A percentile compares a stretch with the other conserved stretches of the same genome.
Evolutionary conservation across 2,113 vertebrate genomes (phyloP).

Genomic region (Jaculus jaculus): DNA sequence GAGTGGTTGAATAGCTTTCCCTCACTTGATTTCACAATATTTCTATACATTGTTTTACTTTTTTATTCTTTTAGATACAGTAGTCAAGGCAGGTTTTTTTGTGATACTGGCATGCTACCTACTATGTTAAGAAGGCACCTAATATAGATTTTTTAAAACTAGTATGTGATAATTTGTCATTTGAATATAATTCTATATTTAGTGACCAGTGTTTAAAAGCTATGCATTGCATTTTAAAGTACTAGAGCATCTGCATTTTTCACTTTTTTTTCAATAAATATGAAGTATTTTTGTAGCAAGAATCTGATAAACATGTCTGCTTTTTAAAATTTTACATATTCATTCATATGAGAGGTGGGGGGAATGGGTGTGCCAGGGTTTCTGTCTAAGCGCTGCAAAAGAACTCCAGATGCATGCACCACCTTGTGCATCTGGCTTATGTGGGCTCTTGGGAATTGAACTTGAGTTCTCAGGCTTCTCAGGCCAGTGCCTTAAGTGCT

Average conservation of each 20-base stretch:
- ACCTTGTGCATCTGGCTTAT: too few relatives aligned
- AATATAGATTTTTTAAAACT: background rate
- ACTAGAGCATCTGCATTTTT: background rate
- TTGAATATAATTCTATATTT: conserved; percentile 58
- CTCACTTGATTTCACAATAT: conserved; percentile 41
- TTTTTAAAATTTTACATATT: too few relatives aligned
- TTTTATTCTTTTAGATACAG: background rate
- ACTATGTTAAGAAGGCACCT: too few relatives aligned
- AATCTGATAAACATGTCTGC: background rate
- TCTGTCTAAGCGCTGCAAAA: too few relatives aligned
- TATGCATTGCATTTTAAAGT: conserved; percentile 20
- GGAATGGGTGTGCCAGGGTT: too few relatives aligned
- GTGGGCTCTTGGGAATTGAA: too few relatives aligned
- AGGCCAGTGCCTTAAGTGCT: too few relatives aligned
- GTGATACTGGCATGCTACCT: background rate
- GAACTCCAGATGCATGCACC: too few relatives aligned
- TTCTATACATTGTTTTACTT: background rate
- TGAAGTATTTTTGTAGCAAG: background rate
- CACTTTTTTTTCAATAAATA: background rate
- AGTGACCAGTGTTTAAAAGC: conserved; percentile 16
- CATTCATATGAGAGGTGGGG: too few relatives aligned
- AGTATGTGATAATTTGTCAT: background rate
- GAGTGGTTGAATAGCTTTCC: background rate
- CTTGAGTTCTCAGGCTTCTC: too few relatives aligned
- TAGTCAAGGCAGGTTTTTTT: background rate